These are phyloP conservation scores for Gryllus bimaculatus DNA, from an alignment of 1,140 invertebrate species.

Conservation along the genomic window DNA sequence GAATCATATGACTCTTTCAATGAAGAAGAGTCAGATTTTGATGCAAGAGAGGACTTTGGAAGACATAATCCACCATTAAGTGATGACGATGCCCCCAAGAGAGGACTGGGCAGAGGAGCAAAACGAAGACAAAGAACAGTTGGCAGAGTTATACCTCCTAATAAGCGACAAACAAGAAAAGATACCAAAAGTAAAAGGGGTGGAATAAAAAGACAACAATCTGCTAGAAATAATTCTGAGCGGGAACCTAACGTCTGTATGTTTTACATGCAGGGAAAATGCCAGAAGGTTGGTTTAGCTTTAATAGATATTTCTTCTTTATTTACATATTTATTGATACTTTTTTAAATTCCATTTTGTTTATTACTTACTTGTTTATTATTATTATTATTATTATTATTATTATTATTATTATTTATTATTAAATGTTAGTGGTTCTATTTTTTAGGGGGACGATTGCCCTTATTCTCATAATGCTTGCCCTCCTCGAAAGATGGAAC, in stretches of 20 bases:
- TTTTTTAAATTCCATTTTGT: too few species aligned
- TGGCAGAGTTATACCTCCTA: constrained; percentile 31
- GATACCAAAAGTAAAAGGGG: constrained; percentile 21
- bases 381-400: neutral
- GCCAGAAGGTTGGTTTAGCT: constrained; percentile 50
- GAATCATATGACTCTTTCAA: constrained; percentile 27
- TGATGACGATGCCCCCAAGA: constrained; percentile 13
- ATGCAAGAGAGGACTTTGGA: neutral
- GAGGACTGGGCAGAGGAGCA: constrained; percentile 12
- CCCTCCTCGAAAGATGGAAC: constrained; percentile 78
- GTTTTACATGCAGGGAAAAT: constrained; percentile 82
- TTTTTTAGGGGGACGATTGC: constrained; percentile 59
- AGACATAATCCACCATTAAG: neutral
- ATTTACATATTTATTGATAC: neutral
- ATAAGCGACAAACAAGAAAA: constrained; percentile 26
- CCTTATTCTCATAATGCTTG: constrained; percentile 74
- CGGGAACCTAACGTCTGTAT: constrained; percentile 62
- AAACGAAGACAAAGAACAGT: constrained; percentile 23
- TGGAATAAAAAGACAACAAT: constrained; percentile 27
- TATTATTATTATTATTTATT: neutral
- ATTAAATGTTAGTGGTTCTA: constrained; percentile 10
- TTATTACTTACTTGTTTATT: too few species aligned
- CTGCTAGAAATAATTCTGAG: constrained; percentile 36
- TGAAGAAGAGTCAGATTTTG: constrained; percentile 17
- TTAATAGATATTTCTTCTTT: neutral